Evolutionary conservation across 1,140 invertebrate species (phyloP), one percentile per base, ranked within the genome.

Genomic region (Trachymyrmex septentrionalis): DNA sequence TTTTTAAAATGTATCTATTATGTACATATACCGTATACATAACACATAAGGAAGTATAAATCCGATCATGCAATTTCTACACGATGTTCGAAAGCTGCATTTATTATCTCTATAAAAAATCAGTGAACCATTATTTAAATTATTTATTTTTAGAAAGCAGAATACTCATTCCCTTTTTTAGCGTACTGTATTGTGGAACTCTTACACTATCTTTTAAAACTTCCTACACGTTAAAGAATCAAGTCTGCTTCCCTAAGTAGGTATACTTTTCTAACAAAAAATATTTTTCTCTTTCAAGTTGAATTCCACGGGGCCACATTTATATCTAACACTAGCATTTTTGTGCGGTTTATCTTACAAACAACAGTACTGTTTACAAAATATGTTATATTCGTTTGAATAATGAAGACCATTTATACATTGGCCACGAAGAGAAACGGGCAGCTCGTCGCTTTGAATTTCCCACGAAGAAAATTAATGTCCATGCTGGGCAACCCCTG

Each of bases 401-500:
- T 82, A 82, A 82, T 82, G 55, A 82, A 82, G 16, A 48, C n/a
- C 66, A 10, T 14, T 24, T 44, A 38, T 21, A 27, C 4, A 21
- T 61, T 34, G 34, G 38, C 38, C 16, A 19, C 34, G 24, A 59
- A 61, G 71, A 48, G 38, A 82, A 73, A 66, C 50, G 24, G 34
- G 34, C 66, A 72, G 34, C 67, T 48, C 38, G 80, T 82, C 67
- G 38, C 50, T 61, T 59, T 19, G 30, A n/a, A 53, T 82, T 88
- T 21, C 7, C 30, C 63, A 76, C 48, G 57, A 88, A 88, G 86
- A 87, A 87, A 87, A 88, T 84, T 87, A 76, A 87, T 87, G 66
- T 44, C 48, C 24, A 63, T 78, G 86, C 73, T 55, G 44, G 30
- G 50, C 69, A 82, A 86, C 48, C 44, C 48, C 69, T 53, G 48